Evolutionary conservation across 30 jellyfish, hydroid and myxozoan genomes (phyloP).

Genomic region (Haliclystus octoradiatus): DNA sequence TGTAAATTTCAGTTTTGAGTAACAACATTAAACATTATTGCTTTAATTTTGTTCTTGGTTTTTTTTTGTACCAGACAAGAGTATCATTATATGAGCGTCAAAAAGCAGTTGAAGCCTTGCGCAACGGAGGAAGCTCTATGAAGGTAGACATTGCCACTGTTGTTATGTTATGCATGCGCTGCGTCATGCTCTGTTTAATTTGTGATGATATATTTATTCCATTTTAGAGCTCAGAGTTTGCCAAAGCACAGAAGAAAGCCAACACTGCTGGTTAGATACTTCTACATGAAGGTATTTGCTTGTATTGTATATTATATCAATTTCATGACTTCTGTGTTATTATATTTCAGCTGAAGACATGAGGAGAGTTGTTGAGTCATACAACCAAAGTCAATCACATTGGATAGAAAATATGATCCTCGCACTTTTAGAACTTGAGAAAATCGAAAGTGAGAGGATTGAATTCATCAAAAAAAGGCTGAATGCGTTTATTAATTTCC

Average conservation of each 20-base stretch:
- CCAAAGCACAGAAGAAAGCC: background rate
- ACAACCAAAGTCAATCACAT: slow-evolving; percentile 34
- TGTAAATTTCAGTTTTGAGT: too few species aligned
- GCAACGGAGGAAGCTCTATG: background rate
- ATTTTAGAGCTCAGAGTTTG: background rate
- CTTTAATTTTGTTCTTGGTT: too few species aligned
- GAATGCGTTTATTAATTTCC: slow-evolving; percentile 29
- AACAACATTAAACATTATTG: too few species aligned
- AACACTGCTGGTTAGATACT: background rate
- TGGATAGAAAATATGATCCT: slow-evolving; percentile 49
- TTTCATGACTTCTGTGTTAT: too few species aligned
- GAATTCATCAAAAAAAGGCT: slow-evolving; percentile 35
- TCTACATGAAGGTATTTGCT: too few species aligned
- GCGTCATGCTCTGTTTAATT: too few species aligned
- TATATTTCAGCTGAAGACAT: slow-evolving; percentile 41
- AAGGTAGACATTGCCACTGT: background rate
- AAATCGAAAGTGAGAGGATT: slow-evolving; percentile 42
- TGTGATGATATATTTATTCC: background rate
- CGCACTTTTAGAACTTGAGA: slow-evolving; percentile 52
- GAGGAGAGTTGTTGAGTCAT: slow-evolving; percentile 31
- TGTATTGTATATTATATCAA: too few species aligned
- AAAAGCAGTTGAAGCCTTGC: background rate
- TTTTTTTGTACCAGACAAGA: background rate
- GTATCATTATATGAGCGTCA: background rate
- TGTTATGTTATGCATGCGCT: too few species aligned